Evolutionary conservation across 2,888 invertebrate genomes (phyloP).

Genomic region (Lepidochrysops patricia): DNA sequence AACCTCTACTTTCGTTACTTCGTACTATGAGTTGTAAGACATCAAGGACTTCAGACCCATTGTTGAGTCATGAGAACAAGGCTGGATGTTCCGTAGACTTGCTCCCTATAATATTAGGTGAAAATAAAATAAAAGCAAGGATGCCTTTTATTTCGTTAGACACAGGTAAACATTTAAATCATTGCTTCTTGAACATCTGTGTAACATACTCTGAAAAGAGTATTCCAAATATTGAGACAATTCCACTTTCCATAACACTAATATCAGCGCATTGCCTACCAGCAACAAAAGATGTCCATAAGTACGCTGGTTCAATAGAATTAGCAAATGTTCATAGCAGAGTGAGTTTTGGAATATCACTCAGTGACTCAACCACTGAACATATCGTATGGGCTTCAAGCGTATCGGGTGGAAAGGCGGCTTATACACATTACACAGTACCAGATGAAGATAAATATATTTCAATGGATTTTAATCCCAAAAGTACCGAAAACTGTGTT

Average conservation of each 20-base stretch:
- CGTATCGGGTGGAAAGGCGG: conserved; percentile 39
- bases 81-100: conserved; percentile 56
- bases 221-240: conserved; percentile 26
- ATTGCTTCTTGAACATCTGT: conserved; percentile 37
- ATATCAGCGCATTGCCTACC: conserved; percentile 59
- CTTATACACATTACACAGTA: conserved; percentile 39
- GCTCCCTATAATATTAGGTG: conserved; percentile 51
- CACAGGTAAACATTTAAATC: conserved; percentile 37
- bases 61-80: conserved; percentile 45
- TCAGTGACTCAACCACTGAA: conserved; percentile 36
- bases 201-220: conserved; percentile 30
- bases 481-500: conserved; percentile 33
- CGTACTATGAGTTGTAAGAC: conserved; percentile 39
- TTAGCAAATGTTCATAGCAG: conserved; percentile 36
- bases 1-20: conserved; percentile 49
- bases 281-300: conserved; percentile 45
- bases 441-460: conserved; percentile 46
- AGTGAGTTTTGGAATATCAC: conserved; percentile 48
- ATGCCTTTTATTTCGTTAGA: conserved; percentile 35
- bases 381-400: conserved; percentile 53
- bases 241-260: conserved; percentile 49
- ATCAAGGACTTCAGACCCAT: conserved; percentile 46
- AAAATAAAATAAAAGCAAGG: conserved; percentile 37
- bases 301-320: conserved; percentile 47
- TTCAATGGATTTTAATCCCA: conserved; percentile 36